phyloP scores from a whole-genome alignment of 2,888 invertebrate genomes.

The Prosapia bicincta region DNA sequence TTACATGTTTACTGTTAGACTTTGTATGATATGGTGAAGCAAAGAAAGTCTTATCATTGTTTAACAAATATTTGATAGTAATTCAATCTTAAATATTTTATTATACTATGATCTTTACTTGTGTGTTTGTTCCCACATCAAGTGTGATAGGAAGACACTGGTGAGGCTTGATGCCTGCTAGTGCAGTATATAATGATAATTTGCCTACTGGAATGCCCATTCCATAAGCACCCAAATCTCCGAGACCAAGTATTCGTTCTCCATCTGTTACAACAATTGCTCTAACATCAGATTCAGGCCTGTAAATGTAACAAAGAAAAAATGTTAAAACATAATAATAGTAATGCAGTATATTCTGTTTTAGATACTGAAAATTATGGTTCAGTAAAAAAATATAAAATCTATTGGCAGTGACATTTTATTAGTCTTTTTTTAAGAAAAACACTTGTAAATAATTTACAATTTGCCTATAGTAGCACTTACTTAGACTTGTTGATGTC shows the following conservation, averaged over 20 bases:
- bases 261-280: slow-evolving; percentile 97
- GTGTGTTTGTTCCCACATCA: slow-evolving; percentile 63
- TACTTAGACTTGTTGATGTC: too few species aligned
- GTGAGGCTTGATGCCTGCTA: slow-evolving; percentile 94
- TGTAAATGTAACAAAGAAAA: slow-evolving; percentile 43
- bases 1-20: too few species aligned
- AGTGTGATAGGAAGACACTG: slow-evolving; percentile 93
- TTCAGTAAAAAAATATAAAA: too few species aligned
- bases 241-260: slow-evolving; percentile 94
- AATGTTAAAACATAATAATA: too few species aligned
- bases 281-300: slow-evolving; percentile 82
- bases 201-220: slow-evolving; percentile 99
- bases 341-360: too few species aligned
- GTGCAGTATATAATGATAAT: slow-evolving; percentile 91
- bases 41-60: background rate
- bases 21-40: background rate
- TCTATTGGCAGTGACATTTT: too few species aligned
- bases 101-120: slow-evolving; percentile 47
- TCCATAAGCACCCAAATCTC: slow-evolving; percentile 95
- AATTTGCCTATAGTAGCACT: too few species aligned
- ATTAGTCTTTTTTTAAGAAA: too few species aligned
- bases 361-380: too few species aligned
- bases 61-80: background rate
- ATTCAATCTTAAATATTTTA: background rate
- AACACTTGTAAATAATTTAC: too few species aligned